Evolutionary conservation across 2,113 vertebrate species (phyloP), one percentile per base, ranked within the genome.

Genomic region (Cheilinus undulatus): DNA sequence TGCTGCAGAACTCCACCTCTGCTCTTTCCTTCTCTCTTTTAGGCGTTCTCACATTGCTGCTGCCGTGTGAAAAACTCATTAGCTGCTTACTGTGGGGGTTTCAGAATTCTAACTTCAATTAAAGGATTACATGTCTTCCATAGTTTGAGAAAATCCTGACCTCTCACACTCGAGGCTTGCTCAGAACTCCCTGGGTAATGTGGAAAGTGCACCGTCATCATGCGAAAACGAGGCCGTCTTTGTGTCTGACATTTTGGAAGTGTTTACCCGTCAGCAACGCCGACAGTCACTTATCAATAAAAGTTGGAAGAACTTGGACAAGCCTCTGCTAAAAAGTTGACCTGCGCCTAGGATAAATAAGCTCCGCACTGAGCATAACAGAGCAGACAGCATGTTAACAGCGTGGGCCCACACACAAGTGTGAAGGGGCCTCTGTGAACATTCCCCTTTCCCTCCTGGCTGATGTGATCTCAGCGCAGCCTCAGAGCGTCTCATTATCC

Each of bases 401-500:
- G 27, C 17, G 15, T 7, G 42, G 51, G 77, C 67, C 50, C 54
- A 58, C 71, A 78, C 56, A 30, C 42, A 20, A 30, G 61, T 61
- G 12, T 19, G 53, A 62, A 42, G 49, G 58, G 17, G 56, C 34
- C 43, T 61, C 17, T 58, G 38, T 58, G 49, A 73, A 65, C 53
- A 58, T 45, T 70, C 32, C 42, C 49, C 32, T 72, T 52, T 76
- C 43, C 62, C 71, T 61, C 24, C 67, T 59, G 36, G 60, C 65
- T 79, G 76, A 85, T 72, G 70, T 81, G 81, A 85, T 63, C 66
- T 61, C 51, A 70, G 48, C 67, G 32, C 43, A 36, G 45, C 28
- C 53, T 68, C 34, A 23, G 73, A 80, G 68, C 70, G 59, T 72
- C 53, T 84, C 80, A 83, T 85, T 75, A 88, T 74, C 6, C 22